These are phyloP conservation scores for Callyntrura sp. DNA, from an alignment of 2,888 invertebrate species.

Conservation along the genomic window DNA sequence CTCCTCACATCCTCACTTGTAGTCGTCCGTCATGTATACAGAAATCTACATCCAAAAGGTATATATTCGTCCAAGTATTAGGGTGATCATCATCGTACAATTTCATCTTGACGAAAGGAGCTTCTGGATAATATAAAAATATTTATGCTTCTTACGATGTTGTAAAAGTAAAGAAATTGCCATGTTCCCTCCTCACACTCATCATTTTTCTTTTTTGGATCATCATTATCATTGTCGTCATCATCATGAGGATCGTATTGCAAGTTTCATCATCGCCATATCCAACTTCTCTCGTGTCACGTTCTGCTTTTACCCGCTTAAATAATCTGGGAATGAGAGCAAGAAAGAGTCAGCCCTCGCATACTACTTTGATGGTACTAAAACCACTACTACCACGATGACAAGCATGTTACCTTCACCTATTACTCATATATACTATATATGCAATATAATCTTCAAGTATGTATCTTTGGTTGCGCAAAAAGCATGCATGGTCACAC, in stretches of 20 bases:
- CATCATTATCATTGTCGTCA: slow-evolving; percentile 66
- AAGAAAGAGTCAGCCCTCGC: neutral
- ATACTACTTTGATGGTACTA: neutral
- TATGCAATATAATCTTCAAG: too few species aligned
- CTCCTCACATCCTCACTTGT: too few species aligned
- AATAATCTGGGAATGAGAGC: neutral
- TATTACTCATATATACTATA: neutral
- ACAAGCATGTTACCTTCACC: neutral
- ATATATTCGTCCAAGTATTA: too few species aligned
- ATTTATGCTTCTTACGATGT: too few species aligned
- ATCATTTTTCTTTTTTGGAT: slow-evolving; percentile 58
- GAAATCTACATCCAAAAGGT: too few species aligned
- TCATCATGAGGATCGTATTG: slow-evolving; percentile 19
- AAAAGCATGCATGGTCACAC: slow-evolving; percentile 18
- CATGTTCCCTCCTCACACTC: neutral
- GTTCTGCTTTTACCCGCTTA: slow-evolving; percentile 4
- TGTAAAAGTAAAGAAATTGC: neutral
- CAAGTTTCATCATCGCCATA: neutral
- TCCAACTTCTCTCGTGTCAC: slow-evolving; percentile 7
- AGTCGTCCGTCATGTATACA: too few species aligned
- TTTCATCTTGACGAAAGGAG: too few species aligned
- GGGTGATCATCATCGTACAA: too few species aligned
- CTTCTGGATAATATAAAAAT: too few species aligned
- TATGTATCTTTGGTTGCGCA: neutral
- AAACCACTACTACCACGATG: neutral